A percentile compares a stretch with the other conserved stretches of the same genome.
These are phyloP conservation scores for Pentalonia nigronervosa DNA, from an alignment of 1,140 invertebrate genomes.

Conservation along the genomic window DNA sequence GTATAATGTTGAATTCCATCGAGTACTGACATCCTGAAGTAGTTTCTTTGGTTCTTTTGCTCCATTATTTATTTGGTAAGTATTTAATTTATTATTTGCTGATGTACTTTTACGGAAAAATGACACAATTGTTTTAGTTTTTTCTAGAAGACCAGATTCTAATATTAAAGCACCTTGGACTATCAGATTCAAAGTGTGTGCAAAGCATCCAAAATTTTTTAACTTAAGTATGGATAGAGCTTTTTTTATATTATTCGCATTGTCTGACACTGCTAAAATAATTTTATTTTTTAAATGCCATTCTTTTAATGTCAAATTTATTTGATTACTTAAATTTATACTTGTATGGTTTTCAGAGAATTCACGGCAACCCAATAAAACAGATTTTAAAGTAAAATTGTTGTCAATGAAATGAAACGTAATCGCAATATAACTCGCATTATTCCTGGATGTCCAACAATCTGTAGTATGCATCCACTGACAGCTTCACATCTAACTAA, in stretches of 20 bases:
- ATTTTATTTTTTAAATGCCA: background rate
- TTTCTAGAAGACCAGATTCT: background rate
- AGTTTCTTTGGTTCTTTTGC: slow-evolving; percentile 8
- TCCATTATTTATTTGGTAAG: background rate
- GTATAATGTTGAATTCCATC: background rate
- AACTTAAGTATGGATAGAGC: background rate
- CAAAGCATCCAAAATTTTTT: slow-evolving; percentile 28
- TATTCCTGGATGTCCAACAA: background rate
- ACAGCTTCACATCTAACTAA: background rate
- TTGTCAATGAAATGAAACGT: slow-evolving; percentile 8
- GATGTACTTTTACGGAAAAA: background rate
- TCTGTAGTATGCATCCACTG: background rate
- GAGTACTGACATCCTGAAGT: background rate
- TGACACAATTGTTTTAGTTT: slow-evolving; percentile 11
- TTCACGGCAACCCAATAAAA: background rate
- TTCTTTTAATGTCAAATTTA: slow-evolving; percentile 1
- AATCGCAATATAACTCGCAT: background rate
- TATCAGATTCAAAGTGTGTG: background rate
- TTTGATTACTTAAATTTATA: slow-evolving; percentile 13
- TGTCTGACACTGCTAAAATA: slow-evolving; percentile 16
- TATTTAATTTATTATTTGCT: background rate
- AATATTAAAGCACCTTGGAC: background rate
- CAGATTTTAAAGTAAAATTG: background rate
- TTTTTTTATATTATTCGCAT: background rate
- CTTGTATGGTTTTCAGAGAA: background rate